Conservation (phyloP, 35 echinoderm and acorn worm genomes). For the Apostichopus californicus region DNA sequence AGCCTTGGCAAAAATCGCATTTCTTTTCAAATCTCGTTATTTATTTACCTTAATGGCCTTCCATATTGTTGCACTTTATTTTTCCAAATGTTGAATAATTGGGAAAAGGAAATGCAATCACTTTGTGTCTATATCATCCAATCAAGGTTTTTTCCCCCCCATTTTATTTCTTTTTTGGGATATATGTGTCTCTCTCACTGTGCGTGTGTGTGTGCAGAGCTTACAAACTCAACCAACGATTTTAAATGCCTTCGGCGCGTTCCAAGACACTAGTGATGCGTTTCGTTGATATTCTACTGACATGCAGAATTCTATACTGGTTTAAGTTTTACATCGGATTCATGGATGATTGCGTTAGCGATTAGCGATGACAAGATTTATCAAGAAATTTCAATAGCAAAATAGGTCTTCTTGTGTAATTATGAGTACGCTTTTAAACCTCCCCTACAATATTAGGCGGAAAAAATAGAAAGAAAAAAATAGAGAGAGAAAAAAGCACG, state of each 20-base stretch:
- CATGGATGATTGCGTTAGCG: slow-evolving; percentile 49
- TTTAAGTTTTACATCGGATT: slow-evolving; percentile 5
- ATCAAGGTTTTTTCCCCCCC: background rate
- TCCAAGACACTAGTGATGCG: slow-evolving; percentile 49
- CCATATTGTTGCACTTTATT: slow-evolving; percentile 9
- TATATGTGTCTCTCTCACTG: background rate
- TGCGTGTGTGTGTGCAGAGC: background rate
- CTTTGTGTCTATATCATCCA: slow-evolving; percentile 16
- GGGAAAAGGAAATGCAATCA: slow-evolving; percentile 41
- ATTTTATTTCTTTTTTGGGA: background rate
- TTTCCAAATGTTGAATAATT: slow-evolving; percentile 17
- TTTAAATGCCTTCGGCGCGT: slow-evolving; percentile 60
- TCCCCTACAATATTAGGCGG: background rate
- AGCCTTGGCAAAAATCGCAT: slow-evolving; percentile 29
- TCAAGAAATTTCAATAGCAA: slow-evolving; percentile 40
- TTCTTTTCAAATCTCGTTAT: slow-evolving; percentile 49
- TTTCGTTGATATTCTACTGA: background rate
- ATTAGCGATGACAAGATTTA: slow-evolving; percentile 63
- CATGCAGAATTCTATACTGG: background rate
- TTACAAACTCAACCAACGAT: slow-evolving; percentile 23
- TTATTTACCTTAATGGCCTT: slow-evolving; percentile 31
- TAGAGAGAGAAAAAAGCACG: no score
- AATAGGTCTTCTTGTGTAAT: slow-evolving; percentile 44
- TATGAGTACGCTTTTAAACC: slow-evolving; percentile 27
- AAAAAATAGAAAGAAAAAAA: background rate